phyloP scores from a whole-genome alignment of 1,140 invertebrate genomes.

The Drosophila trapezifrons region DNA sequence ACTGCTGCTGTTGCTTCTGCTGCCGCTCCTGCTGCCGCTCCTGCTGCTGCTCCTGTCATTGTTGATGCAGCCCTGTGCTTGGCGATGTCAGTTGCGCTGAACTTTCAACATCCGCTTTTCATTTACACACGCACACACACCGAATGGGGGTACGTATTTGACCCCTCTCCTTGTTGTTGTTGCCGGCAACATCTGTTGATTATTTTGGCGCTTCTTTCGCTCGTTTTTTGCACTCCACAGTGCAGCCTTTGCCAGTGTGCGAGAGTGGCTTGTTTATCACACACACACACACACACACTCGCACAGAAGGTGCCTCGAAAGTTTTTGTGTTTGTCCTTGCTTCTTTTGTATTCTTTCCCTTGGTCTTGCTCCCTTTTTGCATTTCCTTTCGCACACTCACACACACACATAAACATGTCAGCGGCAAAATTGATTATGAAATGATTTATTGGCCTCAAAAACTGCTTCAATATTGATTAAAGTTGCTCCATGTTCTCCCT shows the following conservation, averaged over 20 bases:
- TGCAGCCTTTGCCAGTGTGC: slow-evolving; percentile 25
- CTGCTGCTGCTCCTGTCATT: slow-evolving; percentile 57
- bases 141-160: slow-evolving; percentile 18
- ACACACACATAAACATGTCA: slow-evolving; percentile 54
- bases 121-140: slow-evolving; percentile 53
- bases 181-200: slow-evolving; percentile 80
- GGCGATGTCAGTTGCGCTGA: slow-evolving; percentile 72
- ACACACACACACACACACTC: slow-evolving; percentile 35
- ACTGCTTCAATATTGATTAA: slow-evolving; percentile 82
- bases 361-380: slow-evolving; percentile 35
- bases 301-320: slow-evolving; percentile 56
- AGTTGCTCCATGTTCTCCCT: slow-evolving; percentile 50
- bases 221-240: slow-evolving; percentile 54
- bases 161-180: slow-evolving; percentile 37
- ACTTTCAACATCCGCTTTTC: slow-evolving; percentile 82
- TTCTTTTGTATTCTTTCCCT: slow-evolving; percentile 28
- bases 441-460: slow-evolving; percentile 82
- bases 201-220: slow-evolving; percentile 68
- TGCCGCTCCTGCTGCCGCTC: slow-evolving; percentile 26
- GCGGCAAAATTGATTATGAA: slow-evolving; percentile 81
- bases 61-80: slow-evolving; percentile 67
- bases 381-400: slow-evolving; percentile 26
- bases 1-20: slow-evolving; percentile 27
- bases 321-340: slow-evolving; percentile 62
- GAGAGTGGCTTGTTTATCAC: slow-evolving; percentile 43